Percentiles rank a stretch among this genome's conserved stretches.
Evolutionary conservation across 2,113 vertebrate genomes (phyloP).

Genomic region (Anoplopoma fimbria): DNA sequence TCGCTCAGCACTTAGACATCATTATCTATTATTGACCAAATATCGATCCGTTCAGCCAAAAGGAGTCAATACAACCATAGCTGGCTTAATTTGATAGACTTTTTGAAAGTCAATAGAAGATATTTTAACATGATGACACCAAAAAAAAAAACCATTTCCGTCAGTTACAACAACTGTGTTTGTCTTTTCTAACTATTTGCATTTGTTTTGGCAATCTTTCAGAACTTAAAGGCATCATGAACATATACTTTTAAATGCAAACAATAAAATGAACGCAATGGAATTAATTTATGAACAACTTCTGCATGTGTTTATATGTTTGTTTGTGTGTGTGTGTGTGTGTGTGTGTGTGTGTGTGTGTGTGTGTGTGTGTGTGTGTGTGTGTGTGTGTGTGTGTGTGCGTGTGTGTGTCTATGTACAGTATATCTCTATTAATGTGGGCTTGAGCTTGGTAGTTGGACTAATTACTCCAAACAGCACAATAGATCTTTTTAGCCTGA

Average conservation of each 20-base stretch:
- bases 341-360: neutral
- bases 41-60: constrained; percentile 57
- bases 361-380: neutral
- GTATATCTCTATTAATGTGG: constrained; percentile 50
- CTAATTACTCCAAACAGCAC: constrained; percentile 79
- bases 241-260: neutral
- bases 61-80: constrained; percentile 42
- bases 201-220: neutral
- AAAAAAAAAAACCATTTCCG: neutral
- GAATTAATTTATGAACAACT: constrained; percentile 32
- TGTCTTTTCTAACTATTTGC: neutral
- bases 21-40: constrained; percentile 71
- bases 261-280: neutral
- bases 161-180: neutral
- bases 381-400: neutral
- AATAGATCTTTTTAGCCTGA: constrained; percentile 68
- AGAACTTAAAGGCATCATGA: neutral
- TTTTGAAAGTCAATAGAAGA: constrained; percentile 38
- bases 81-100: constrained; percentile 61
- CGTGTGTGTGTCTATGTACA: neutral
- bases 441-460: constrained; percentile 72
- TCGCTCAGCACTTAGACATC: constrained; percentile 65
- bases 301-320: constrained; percentile 16
- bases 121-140: constrained; percentile 27
- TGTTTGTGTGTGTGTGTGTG: neutral